Conservation (phyloP, 2,113 vertebrate genomes). For the Perccottus glenii region DNA sequence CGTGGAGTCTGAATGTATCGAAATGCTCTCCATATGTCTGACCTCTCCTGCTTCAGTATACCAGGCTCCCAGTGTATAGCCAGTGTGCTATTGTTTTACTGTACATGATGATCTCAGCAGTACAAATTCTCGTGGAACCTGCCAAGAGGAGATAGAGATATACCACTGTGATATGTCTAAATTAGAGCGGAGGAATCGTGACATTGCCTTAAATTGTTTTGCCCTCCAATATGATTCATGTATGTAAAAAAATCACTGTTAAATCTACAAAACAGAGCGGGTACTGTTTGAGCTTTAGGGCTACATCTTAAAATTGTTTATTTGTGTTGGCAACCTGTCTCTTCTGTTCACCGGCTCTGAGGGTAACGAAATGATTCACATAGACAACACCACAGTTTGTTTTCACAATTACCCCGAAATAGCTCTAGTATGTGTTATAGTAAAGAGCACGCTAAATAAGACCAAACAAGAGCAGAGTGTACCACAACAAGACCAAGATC, state of each 20-base stretch:
- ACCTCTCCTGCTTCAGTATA: slow-evolving; percentile 52
- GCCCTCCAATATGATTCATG: slow-evolving; percentile 36
- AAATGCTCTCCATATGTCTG: slow-evolving; percentile 77
- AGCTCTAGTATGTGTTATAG: slow-evolving; percentile 3
- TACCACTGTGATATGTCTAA: slow-evolving; percentile 21
- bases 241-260: slow-evolving; percentile 17
- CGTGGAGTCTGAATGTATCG: slow-evolving; percentile 56
- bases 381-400: slow-evolving; percentile 56
- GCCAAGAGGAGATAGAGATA: slow-evolving; percentile 31
- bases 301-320: slow-evolving; percentile 61
- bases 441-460: neutral
- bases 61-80: slow-evolving; percentile 31
- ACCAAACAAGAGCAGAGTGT: neutral
- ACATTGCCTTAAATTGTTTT: slow-evolving; percentile 32
- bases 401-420: slow-evolving; percentile 48
- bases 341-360: slow-evolving; percentile 51
- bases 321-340: slow-evolving; percentile 64
- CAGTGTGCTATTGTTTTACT: slow-evolving; percentile 28
- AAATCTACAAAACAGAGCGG: slow-evolving; percentile 27
- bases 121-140: slow-evolving; percentile 33
- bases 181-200: slow-evolving; percentile 24
- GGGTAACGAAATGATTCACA: slow-evolving; percentile 55
- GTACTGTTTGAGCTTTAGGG: slow-evolving; percentile 33
- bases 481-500: no score
- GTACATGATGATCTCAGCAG: slow-evolving; percentile 37